Conservation (phyloP, 53 echinoderm and acorn worm genomes). For the Holothuria leucospilota region DNA sequence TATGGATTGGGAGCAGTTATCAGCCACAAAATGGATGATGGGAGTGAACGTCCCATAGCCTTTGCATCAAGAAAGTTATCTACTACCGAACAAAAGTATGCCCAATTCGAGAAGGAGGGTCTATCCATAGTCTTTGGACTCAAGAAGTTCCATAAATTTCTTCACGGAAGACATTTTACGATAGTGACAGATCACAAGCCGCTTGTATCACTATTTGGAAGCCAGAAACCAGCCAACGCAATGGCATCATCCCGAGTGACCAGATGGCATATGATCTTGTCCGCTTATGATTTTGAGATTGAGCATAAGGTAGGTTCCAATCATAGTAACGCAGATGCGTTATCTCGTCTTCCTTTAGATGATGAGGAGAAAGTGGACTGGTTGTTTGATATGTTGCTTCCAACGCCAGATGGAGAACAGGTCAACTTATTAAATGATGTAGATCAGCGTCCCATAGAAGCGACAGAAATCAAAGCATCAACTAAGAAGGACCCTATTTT, state of each 20-base stretch:
- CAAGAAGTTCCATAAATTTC: slow-evolving; percentile 69
- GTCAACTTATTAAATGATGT: slow-evolving; percentile 43
- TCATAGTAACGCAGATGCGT: slow-evolving; percentile 67
- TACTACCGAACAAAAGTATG: slow-evolving; percentile 61
- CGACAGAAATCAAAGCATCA: no score
- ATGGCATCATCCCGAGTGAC: slow-evolving; percentile 57
- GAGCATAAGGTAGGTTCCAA: slow-evolving; percentile 51
- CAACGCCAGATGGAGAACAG: not conserved
- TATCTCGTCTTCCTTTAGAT: slow-evolving; percentile 58
- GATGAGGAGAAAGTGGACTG: slow-evolving; percentile 3
- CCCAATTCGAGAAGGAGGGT: slow-evolving; percentile 44
- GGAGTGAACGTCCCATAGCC: slow-evolving; percentile 60
- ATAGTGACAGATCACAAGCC: slow-evolving; percentile 60
- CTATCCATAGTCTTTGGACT: slow-evolving; percentile 64
- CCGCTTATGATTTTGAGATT: slow-evolving; percentile 50
- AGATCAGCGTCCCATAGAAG: not conserved
- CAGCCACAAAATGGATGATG: slow-evolving; percentile 56
- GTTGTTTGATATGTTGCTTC: slow-evolving; percentile 18
- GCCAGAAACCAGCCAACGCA: slow-evolving; percentile 53
- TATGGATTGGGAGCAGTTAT: slow-evolving; percentile 67
- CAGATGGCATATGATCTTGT: slow-evolving; percentile 58
- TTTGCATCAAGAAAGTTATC: slow-evolving; percentile 65
- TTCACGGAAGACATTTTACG: slow-evolving; percentile 44
- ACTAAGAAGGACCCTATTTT: no score
- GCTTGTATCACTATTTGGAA: slow-evolving; percentile 22